Conservation (phyloP, 2,888 invertebrate genomes). For the Nymphalis polychloros region DNA sequence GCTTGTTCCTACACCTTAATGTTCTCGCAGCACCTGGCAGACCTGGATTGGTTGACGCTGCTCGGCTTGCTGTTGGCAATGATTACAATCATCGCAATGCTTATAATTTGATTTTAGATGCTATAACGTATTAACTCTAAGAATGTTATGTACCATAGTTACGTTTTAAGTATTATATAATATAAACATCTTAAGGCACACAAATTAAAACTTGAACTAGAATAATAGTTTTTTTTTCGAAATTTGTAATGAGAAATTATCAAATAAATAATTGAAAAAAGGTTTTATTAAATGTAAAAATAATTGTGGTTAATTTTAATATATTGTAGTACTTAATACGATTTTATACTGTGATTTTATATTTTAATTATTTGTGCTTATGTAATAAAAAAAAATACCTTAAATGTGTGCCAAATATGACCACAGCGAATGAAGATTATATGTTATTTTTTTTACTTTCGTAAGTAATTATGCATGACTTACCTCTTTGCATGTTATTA, state of each 20-base stretch:
- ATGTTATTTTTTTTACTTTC: constrained; percentile 9
- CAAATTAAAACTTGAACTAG: neutral
- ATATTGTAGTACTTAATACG: constrained; percentile 10
- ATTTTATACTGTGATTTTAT: constrained; percentile 50
- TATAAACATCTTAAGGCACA: neutral
- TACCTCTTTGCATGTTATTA: constrained; percentile 37
- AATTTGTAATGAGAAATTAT: neutral
- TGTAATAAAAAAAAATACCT: constrained; percentile 10
- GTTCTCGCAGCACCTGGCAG: constrained; percentile 86
- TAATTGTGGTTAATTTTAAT: constrained; percentile 4
- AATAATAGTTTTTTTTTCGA: neutral
- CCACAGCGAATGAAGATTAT: constrained; percentile 4
- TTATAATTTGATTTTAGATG: constrained; percentile 72
- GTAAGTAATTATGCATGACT: constrained; percentile 21
- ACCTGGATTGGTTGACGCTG: constrained; percentile 87
- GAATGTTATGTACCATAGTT: constrained; percentile 3
- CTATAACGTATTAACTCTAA: constrained; percentile 15
- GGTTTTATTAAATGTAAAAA: neutral
- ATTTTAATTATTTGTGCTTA: constrained; percentile 36
- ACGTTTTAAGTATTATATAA: constrained; percentile 4
- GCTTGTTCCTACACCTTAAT: constrained; percentile 89
- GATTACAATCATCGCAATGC: constrained; percentile 86
- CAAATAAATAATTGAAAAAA: neutral
- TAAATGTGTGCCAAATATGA: constrained; percentile 29
- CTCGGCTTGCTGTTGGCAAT: constrained; percentile 89